Percentiles rank a stretch among this genome's conserved stretches.
Conservation (phyloP, 2,888 invertebrate species). For the Sipha maydis region DNA sequence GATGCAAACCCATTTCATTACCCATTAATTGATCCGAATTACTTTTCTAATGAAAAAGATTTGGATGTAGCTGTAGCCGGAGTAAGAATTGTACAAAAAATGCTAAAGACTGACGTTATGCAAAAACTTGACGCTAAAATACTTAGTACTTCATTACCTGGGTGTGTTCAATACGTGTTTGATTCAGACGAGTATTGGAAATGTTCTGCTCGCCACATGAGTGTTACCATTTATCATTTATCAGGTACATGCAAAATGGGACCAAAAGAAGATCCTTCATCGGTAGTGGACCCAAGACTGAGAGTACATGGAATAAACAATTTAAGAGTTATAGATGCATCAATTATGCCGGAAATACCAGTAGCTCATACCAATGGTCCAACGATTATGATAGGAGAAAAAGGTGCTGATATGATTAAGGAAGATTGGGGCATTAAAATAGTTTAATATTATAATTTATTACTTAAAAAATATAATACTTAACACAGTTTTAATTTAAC, state of each 20-base stretch:
- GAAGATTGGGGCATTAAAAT: slow-evolving; percentile 64
- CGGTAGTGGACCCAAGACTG: slow-evolving; percentile 73
- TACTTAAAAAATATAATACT: too few species aligned
- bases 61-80: slow-evolving; percentile 73
- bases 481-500: too few species aligned
- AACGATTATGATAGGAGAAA: slow-evolving; percentile 79
- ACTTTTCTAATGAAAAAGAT: slow-evolving; percentile 73
- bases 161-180: slow-evolving; percentile 71
- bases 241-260: slow-evolving; percentile 73
- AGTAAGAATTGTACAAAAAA: slow-evolving; percentile 72
- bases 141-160: slow-evolving; percentile 71
- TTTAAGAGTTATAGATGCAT: slow-evolving; percentile 76
- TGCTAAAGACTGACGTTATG: slow-evolving; percentile 74
- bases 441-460: too few species aligned
- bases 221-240: slow-evolving; percentile 76
- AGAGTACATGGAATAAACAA: slow-evolving; percentile 73
- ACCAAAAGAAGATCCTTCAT: slow-evolving; percentile 69
- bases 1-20: slow-evolving; percentile 74
- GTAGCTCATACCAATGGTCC: slow-evolving; percentile 77
- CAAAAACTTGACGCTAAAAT: slow-evolving; percentile 72
- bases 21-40: slow-evolving; percentile 77
- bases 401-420: slow-evolving; percentile 68
- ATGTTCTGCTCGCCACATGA: slow-evolving; percentile 72
- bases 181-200: slow-evolving; percentile 76
- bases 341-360: slow-evolving; percentile 75